Base-by-base conservation (phyloP, 2,113 vertebrate genomes). In the Gnathonemus longibarbis region DNA sequence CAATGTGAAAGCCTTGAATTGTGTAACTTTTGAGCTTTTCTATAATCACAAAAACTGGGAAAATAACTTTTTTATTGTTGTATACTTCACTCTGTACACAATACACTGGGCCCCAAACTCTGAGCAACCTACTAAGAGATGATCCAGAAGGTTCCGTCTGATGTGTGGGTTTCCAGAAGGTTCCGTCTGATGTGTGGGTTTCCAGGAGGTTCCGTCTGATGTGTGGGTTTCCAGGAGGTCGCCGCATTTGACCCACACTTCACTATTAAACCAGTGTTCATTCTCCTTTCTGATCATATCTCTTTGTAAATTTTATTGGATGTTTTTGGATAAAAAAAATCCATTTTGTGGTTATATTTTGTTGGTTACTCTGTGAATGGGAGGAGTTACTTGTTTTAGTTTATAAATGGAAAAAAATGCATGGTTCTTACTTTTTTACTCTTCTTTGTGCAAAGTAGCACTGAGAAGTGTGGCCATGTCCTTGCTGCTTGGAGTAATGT, bases 391-490 rank as follows among this genome's bases (percentile, higher is more conserved):
- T 86, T 49, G 45, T 49, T 86, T 80, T 80, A 80, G 74, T 50
- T 86, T 86, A 7, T 87, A 87, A 35, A 53, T 35, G 49, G 27
- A 87, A 87, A 52, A 48, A 48, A 49, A 53, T 87, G 85, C 50
- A 87, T 53, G 49, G 27, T 39, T 87, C 39, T 92, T 91, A 88
- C 85, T 89, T 90, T 87, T 91, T 90, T 66, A 89, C 88, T 52
- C 88, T 87, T 88, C 90, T 80, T 52, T 58, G 50, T 90, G 83
- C 84, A 66, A 49, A 90, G 70, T 24, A 9, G 13, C 13, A 66
- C 31, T 90, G 88, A 77, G 70, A 8, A 58, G 70, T 87, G 86
- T 87, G 45, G 85, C 62, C 56, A 88, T 19, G 21, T 89, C 80
- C 45, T 89, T 87, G 89, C 88, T 91, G 90, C 66, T 39, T 89